A percentile compares a stretch with the other conserved stretches of the same genome.
Evolutionary conservation across 2,797 vertebrate species (phyloP).

Genomic region (Poecilia gillii): DNA sequence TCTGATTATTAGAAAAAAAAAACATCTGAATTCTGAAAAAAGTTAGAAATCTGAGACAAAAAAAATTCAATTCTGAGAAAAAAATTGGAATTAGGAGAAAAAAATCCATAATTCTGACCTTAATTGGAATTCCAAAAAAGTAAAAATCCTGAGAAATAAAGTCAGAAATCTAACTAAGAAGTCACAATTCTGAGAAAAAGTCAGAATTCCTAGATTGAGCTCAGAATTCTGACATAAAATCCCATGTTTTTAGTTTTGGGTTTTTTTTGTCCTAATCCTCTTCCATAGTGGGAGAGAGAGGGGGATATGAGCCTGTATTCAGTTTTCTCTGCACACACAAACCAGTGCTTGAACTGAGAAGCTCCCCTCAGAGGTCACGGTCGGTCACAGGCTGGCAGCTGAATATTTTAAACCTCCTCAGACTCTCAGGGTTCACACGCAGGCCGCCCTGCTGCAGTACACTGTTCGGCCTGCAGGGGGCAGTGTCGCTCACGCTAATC

Average conservation of each 20-base stretch:
- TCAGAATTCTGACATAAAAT: too few relatives aligned
- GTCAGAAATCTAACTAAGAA: too few relatives aligned
- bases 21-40: too few relatives aligned
- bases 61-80: too few relatives aligned
- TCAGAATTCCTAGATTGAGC: too few relatives aligned
- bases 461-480: constrained; percentile 55
- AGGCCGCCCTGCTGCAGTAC: constrained; percentile 39
- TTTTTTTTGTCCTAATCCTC: too few relatives aligned
- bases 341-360: neutral
- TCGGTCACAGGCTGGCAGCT: constrained; percentile 18
- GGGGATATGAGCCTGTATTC: neutral
- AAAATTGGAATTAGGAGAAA: too few relatives aligned
- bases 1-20: too few relatives aligned
- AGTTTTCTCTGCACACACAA: constrained; percentile 2
- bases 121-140: too few relatives aligned
- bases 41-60: too few relatives aligned
- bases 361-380: constrained; percentile 23
- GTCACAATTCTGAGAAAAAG: neutral
- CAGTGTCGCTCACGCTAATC: constrained; percentile 54
- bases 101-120: too few relatives aligned
- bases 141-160: neutral
- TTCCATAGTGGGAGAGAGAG: neutral
- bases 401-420: constrained; percentile 33
- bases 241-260: too few relatives aligned
- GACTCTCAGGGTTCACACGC: constrained; percentile 55